Conservation (phyloP, 2,888 invertebrate species). For the Drosophila meridionalis region DNA sequence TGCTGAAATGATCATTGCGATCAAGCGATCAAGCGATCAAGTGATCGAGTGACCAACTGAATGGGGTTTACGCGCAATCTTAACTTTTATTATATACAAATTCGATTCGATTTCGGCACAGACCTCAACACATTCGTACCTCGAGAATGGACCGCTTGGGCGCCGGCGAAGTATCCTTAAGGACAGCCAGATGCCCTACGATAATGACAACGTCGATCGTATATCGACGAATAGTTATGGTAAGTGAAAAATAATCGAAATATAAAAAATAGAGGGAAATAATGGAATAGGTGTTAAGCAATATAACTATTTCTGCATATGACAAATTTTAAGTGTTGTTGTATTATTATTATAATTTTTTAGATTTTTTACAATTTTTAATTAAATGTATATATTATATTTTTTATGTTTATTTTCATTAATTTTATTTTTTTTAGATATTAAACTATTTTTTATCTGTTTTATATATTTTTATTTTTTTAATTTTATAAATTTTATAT, state of each 20-base stretch:
- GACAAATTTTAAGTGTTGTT: too few species aligned
- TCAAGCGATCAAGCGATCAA: conserved; percentile 23
- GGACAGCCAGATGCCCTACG: conserved; percentile 85
- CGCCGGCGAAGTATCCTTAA: conserved; percentile 90
- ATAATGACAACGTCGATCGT: conserved; percentile 84
- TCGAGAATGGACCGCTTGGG: conserved; percentile 88
- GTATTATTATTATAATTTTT: too few species aligned
- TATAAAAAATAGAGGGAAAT: background rate
- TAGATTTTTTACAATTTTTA: too few species aligned
- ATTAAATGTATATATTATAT: too few species aligned
- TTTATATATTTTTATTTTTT: too few species aligned
- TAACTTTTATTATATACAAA: conserved; percentile 1
- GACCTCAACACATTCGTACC: conserved; percentile 86
- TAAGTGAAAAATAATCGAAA: conserved; percentile 55
- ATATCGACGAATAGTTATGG: conserved; percentile 84
- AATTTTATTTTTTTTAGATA: background rate
- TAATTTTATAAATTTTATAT: too few species aligned
- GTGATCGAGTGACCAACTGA: conserved; percentile 14
- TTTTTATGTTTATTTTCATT: too few species aligned
- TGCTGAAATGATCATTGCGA: conserved; percentile 16
- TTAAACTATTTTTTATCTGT: too few species aligned
- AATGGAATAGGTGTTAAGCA: background rate
- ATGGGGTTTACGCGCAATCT: background rate
- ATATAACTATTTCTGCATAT: background rate
- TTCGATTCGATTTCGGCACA: conserved; percentile 59